These are phyloP conservation scores for Hymenopus coronatus DNA, from an alignment of 2,888 invertebrate genomes.

Conservation along the genomic window DNA sequence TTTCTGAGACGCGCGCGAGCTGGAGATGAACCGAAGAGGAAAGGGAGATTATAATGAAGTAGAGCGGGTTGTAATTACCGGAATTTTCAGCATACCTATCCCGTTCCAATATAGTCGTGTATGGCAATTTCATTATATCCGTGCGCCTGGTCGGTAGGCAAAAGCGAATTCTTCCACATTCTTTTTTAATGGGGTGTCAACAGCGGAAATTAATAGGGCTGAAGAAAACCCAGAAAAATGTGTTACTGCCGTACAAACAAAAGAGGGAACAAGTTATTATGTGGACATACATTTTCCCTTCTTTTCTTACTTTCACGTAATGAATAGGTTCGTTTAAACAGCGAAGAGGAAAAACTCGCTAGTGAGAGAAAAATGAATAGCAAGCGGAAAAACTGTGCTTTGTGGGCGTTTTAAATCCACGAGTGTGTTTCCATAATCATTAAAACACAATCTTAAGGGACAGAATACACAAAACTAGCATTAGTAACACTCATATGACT, in stretches of 20 bases:
- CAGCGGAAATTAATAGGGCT: background rate
- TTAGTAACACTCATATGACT: no score
- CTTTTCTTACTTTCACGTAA: background rate
- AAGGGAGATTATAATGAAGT: background rate
- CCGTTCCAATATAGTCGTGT: background rate
- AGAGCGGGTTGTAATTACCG: background rate
- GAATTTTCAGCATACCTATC: background rate
- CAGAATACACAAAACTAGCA: no score
- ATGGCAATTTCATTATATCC: background rate
- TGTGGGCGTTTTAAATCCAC: no score
- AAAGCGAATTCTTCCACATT: background rate
- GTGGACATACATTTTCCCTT: background rate
- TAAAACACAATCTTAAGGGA: no score
- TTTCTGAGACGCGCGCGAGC: no score
- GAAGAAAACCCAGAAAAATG: background rate
- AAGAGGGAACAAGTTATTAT: background rate
- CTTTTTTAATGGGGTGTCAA: background rate
- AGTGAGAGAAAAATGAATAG: background rate
- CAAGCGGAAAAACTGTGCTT: background rate
- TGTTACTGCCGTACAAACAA: background rate
- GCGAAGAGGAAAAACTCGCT: background rate
- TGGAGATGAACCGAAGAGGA: background rate
- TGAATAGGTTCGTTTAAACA: background rate
- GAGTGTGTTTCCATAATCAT: no score
- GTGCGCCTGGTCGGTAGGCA: background rate